Base-by-base conservation (phyloP, 2,797 vertebrate genomes). In the Cheirogaleus major region DNA sequence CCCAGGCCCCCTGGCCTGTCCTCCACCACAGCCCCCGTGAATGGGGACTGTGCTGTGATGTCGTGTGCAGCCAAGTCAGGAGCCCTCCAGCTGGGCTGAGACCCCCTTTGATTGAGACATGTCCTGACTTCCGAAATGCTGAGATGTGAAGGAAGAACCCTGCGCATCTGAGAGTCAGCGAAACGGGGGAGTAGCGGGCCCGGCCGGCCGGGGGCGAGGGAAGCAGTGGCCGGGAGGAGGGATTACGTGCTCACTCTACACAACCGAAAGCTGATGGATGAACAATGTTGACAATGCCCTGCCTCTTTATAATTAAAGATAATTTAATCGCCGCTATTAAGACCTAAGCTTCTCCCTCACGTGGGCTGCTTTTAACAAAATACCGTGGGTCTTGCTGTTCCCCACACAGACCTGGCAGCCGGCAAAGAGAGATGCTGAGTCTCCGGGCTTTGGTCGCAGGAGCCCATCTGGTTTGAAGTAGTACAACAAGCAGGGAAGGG, bases 401-500 rank as follows among this genome's bases (percentile, higher is more conserved):
- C 98, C 98, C 98, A 96, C 96, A 93, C 96, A 94, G 97, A 96
- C 98, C 89, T 97, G 98, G 98, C 98, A 98, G 99, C 98, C 80
- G 93, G 96, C 95, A 97, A 97, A 97, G 96, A 96, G 98, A 97
- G 97, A 98, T 97, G 96, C 98, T 97, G 96, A 98, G 98, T 98
- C 98, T 98, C 98, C 98, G 98, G 97, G 98, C 95, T 91, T 98
- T 98, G 98, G 98, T 99, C 99, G 99, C 98, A 95, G 96, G 98
- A 98, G 98, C 98, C 98, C 98, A 98, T 98, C 98, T 98, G 98
- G 95, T 98, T 98, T 98, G 97, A 98, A 99, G 98, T 96, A 99
- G 98, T 98, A 98, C 98, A 98, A 97, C 97, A 98, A 98, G 99
- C 99, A 99, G 99, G 98, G 99, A 98, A 98, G 98, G 96, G 98